A percentile compares a stretch with the other conserved stretches of the same genome.
phyloP scores from a whole-genome alignment of 1,140 invertebrate species.

The Parapsyche elsis region DNA sequence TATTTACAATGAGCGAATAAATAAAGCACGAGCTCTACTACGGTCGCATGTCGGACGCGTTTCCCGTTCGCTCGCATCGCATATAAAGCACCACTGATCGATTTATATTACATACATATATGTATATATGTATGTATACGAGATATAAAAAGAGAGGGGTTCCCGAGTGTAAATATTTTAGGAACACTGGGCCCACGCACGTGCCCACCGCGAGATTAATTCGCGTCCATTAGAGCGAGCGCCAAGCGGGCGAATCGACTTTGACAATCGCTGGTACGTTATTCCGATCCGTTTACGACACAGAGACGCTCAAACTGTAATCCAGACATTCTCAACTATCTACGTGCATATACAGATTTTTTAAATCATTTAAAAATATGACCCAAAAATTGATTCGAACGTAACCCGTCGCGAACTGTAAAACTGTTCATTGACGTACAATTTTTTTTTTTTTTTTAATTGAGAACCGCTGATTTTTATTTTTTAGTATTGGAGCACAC shows the following conservation, averaged over 20 bases:
- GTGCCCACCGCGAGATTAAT: conserved; percentile 11
- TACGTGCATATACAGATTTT: too few species aligned
- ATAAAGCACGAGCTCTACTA: background rate
- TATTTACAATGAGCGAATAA: background rate
- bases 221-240: background rate
- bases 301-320: background rate
- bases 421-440: too few species aligned
- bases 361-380: too few species aligned
- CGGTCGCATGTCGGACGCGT: background rate
- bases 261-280: background rate
- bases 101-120: background rate
- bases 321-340: too few species aligned
- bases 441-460: background rate
- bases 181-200: conserved; percentile 20
- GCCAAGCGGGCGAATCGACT: background rate
- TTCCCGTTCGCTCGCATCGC: background rate
- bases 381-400: too few species aligned
- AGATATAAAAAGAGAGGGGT: background rate
- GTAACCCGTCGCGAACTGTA: too few species aligned
- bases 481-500: background rate
- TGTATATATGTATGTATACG: background rate
- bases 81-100: conserved; percentile 10
- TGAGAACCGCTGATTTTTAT: background rate
- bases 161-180: background rate
- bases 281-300: too few species aligned